Percentiles rank a stretch among this genome's conserved stretches.
Evolutionary conservation across 2,113 vertebrate species (phyloP).

Genomic region (Anthoscopus minutus): DNA sequence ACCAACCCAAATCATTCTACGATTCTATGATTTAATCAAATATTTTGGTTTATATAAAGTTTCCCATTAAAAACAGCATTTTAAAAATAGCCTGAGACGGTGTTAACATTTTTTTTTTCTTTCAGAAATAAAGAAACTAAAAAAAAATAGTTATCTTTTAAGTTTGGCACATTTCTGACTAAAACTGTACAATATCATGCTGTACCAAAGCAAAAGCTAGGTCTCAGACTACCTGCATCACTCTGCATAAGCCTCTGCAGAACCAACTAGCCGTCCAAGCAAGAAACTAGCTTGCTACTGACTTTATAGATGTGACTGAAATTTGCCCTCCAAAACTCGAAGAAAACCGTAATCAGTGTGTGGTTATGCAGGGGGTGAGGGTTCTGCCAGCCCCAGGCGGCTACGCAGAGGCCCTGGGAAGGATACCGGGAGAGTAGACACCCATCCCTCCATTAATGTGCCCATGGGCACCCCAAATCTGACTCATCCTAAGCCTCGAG

Average conservation of each 20-base stretch:
- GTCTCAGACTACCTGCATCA: background rate
- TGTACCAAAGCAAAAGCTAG: background rate
- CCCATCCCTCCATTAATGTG: rapidly evolving
- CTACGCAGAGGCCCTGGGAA: rapidly evolving
- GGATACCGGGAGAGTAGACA: no score
- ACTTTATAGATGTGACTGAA: background rate
- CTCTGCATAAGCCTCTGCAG: background rate
- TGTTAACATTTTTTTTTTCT: background rate
- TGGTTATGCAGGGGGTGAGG: background rate
- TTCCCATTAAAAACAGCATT: background rate
- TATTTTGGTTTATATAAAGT: background rate
- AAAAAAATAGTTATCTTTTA: background rate
- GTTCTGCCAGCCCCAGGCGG: background rate
- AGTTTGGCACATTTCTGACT: background rate
- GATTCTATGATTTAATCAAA: background rate
- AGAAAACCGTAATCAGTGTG: background rate
- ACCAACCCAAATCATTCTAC: background rate
- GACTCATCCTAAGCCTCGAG: background rate
- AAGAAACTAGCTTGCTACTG: background rate
- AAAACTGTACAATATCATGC: background rate
- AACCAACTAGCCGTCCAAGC: background rate
- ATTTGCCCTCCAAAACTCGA: background rate
- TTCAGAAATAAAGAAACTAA: background rate
- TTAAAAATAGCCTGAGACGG: background rate
- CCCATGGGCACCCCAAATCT: rapidly evolving